Base-by-base conservation (phyloP, 2,888 invertebrate genomes). In the Hanleya hanleyi region DNA sequence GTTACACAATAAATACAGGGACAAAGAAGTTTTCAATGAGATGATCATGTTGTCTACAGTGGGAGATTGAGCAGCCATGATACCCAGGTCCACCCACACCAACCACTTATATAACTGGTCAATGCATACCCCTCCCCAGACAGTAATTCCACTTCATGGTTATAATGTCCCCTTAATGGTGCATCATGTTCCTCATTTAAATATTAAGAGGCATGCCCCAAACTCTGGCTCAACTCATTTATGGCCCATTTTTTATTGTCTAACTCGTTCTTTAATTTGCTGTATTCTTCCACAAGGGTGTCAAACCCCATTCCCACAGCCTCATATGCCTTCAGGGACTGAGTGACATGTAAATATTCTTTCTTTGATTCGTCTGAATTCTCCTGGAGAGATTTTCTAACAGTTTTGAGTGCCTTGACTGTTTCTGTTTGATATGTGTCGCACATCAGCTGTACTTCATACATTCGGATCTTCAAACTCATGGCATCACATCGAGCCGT, bases 171-270 rank as follows among this genome's bases (percentile, higher is more conserved):
- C n/a, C n/a, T n/a, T n/a, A n/a, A n/a, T n/a, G n/a, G n/a, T n/a
- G n/a, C n/a, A n/a, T n/a, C n/a, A n/a, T n/a, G n/a, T n/a, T n/a
- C n/a, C n/a, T n/a, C n/a, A n/a, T n/a, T n/a, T n/a, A n/a, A n/a
- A n/a, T n/a, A n/a, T n/a, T n/a, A n/a, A n/a, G n/a, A n/a, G n/a
- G n/a, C n/a, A n/a, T n/a, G n/a, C n/a, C n/a, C 41, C 41, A 47
- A 41, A 12, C 9, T 12, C 18, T 26, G 57, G 4, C 57, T 32
- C 22, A 57, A 12, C 57, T 77, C 79, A 22, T 67, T 66, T 26
- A 88, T 67, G 9, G 88, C 88, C 88, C 88, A 89, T 61, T 84
- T 79, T 73, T 87, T 87, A 62, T 87, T 88, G 62, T 89, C 88
- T 12, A 87, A 75, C 69, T 89, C 87, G 22, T 81, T 79, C 57